Evolutionary conservation across 2,113 vertebrate species (phyloP).

Genomic region (Vulpes lagopus): DNA sequence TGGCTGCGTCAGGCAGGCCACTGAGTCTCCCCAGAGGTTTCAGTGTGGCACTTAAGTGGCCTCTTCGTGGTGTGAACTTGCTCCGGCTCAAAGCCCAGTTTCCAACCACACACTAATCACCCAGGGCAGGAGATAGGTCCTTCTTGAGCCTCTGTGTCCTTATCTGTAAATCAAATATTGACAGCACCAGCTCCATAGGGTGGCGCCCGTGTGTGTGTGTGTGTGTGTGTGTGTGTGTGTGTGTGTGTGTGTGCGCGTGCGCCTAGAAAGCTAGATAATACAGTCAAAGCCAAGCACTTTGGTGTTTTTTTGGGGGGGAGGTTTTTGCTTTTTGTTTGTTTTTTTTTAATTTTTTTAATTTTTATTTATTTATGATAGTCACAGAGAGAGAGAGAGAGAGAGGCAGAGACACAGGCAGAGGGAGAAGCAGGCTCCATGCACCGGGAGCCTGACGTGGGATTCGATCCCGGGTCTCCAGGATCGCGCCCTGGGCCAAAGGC

Average conservation of each 20-base stretch:
- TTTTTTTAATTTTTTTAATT: not conserved
- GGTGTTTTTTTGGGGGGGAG: not conserved
- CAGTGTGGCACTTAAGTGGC: rapidly evolving
- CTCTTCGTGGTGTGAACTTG: not conserved
- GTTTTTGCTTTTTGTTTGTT: not conserved
- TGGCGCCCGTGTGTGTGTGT: rapidly evolving
- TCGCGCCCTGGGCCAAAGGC: too few relatives aligned
- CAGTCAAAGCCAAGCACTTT: not conserved
- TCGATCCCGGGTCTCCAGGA: too few relatives aligned
- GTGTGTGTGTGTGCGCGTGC: not conserved
- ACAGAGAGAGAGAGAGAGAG: too few relatives aligned
- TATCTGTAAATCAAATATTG: not conserved
- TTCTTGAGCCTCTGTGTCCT: not conserved
- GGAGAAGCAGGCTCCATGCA: too few relatives aligned
- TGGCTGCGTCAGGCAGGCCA: not conserved
- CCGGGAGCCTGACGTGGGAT: too few relatives aligned
- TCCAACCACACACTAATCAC: not conserved
- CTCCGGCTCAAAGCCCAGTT: not conserved
- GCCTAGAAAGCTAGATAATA: not conserved
- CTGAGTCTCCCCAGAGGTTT: not conserved
- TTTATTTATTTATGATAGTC: too few relatives aligned
- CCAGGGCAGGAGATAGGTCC: not conserved
- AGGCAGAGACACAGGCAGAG: too few relatives aligned
- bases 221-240: not conserved
- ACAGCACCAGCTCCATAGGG: too few relatives aligned